phyloP scores from a whole-genome alignment of 2,113 vertebrate genomes.

The Serilophus lunatus region DNA sequence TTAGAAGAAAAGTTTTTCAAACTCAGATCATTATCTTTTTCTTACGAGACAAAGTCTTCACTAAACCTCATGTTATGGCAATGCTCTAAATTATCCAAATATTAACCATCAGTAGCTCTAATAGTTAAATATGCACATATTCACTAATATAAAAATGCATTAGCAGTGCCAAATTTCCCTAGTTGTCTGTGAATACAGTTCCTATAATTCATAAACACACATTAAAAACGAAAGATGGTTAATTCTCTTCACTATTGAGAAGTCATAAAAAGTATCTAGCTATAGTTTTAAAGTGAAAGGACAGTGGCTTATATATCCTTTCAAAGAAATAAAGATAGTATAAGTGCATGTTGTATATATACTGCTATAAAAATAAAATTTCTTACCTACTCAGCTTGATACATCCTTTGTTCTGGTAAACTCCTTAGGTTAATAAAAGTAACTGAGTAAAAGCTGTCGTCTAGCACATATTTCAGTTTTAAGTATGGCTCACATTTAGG shows the following conservation, averaged over 20 bases:
- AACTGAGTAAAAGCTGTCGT: constrained; percentile 50
- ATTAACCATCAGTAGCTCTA: neutral
- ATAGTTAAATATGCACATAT: neutral
- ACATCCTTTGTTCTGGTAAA: constrained; percentile 45
- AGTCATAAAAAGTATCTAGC: neutral
- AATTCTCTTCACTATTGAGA: neutral
- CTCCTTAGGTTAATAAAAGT: constrained; percentile 58
- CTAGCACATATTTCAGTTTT: constrained; percentile 50
- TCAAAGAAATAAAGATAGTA: neutral
- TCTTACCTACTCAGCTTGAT: constrained; percentile 68
- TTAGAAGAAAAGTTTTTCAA: neutral
- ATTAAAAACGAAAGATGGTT: neutral
- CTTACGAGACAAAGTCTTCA: neutral
- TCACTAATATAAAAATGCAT: constrained; percentile 1
- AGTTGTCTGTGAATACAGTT: neutral
- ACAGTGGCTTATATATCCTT: neutral
- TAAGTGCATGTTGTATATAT: neutral
- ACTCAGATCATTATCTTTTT: neutral
- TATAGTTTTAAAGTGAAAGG: neutral
- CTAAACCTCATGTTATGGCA: neutral
- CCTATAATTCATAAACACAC: neutral
- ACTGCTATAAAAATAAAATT: constrained; percentile 15
- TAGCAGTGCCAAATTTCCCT: neutral
- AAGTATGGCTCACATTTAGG: constrained; percentile 35
- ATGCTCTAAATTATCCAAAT: neutral